These are phyloP conservation scores for Xiphorhynchus elegans DNA, from an alignment of 2,113 vertebrate species.

Conservation along the genomic window DNA sequence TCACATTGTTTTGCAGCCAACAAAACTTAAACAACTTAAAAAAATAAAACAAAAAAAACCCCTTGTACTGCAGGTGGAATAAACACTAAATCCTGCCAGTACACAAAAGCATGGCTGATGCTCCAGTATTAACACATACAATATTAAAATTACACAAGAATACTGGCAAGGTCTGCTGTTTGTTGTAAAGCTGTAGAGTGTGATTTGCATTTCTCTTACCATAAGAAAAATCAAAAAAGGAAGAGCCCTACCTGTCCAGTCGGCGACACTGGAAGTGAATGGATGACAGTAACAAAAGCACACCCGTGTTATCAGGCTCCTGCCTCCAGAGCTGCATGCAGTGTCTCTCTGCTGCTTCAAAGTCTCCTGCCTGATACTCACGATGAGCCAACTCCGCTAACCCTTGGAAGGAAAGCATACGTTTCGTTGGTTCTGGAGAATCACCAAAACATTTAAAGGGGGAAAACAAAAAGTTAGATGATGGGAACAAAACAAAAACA, in stretches of 20 bases:
- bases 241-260: constrained; percentile 89
- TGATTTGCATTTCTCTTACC: background rate
- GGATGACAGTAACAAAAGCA: constrained; percentile 95
- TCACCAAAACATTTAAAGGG: constrained; percentile 91
- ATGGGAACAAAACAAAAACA: constrained; percentile 80
- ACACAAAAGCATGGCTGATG: background rate
- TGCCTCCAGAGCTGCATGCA: constrained; percentile 99
- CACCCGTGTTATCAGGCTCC: constrained; percentile 98
- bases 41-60: background rate
- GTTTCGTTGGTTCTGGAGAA: constrained; percentile 99
- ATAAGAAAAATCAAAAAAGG: background rate
- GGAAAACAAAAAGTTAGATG: constrained; percentile 95
- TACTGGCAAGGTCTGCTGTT: background rate
- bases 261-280: constrained; percentile 99
- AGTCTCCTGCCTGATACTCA: constrained; percentile 99
- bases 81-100: background rate
- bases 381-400: constrained; percentile 99
- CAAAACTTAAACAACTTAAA: background rate
- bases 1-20: background rate
- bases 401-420: constrained; percentile 99
- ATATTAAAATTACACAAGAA: background rate
- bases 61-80: background rate
- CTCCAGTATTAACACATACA: fast-evolving
- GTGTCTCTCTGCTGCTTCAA: constrained; percentile 98
- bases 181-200: background rate